Evolutionary conservation across 2,113 vertebrate species (phyloP).

Genomic region (Acinonyx jubatus): DNA sequence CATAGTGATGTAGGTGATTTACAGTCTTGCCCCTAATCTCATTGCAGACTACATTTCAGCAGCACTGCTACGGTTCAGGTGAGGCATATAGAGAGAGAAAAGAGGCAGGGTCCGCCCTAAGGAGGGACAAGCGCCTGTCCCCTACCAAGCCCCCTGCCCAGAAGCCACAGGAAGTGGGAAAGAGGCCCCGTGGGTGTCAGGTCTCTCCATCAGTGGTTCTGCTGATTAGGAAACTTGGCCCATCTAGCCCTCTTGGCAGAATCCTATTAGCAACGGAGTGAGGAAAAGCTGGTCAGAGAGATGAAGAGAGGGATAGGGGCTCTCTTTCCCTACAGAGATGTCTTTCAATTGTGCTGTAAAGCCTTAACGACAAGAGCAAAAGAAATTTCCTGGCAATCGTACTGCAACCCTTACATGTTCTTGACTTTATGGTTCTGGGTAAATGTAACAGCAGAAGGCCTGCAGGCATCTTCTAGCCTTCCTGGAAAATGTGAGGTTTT

Average conservation of each 20-base stretch:
- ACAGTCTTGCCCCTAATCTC: not conserved
- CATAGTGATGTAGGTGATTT: not conserved
- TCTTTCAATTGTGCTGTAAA: not conserved
- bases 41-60: not conserved
- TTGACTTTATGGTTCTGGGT: not conserved
- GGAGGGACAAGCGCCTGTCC: not conserved
- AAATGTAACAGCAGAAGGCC: not conserved
- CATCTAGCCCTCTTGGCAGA: not conserved
- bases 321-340: not conserved
- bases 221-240: not conserved
- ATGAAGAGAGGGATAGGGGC: not conserved
- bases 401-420: not conserved
- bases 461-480: not conserved
- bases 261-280: not conserved
- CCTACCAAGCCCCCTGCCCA: no score
- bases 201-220: fast-evolving
- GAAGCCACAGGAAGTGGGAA: not conserved
- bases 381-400: not conserved
- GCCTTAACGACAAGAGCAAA: not conserved
- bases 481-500: not conserved
- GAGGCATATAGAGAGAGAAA: not conserved
- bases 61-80: not conserved
- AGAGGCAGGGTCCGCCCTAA: not conserved
- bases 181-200: fast-evolving
- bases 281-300: not conserved